Evolutionary conservation across 2,797 vertebrate species (phyloP).

Genomic region (Aldrovandia affinis): DNA sequence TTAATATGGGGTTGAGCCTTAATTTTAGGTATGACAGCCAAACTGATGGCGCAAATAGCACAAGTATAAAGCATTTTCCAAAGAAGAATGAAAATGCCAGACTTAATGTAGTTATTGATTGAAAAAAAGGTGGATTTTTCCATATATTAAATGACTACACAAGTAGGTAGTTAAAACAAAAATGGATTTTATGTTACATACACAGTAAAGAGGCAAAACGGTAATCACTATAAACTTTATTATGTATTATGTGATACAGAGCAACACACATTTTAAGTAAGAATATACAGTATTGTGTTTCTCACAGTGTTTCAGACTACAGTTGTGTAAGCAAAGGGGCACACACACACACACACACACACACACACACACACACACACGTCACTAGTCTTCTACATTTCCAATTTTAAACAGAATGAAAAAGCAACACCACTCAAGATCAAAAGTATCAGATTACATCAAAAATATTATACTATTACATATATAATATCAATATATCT

Average conservation of each 20-base stretch:
- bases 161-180: not conserved
- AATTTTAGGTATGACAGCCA: too few relatives aligned
- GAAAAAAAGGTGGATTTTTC: not conserved
- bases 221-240: not conserved
- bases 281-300: conserved; percentile 9
- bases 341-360: conserved; percentile 13
- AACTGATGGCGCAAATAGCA: too few relatives aligned
- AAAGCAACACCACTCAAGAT: not conserved
- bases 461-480: not conserved
- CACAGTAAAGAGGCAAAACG: not conserved
- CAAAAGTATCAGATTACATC: not conserved
- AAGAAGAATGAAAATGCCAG: too few relatives aligned
- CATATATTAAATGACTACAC: not conserved
- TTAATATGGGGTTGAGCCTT: not conserved
- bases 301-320: conserved; percentile 5
- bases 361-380: conserved; percentile 10
- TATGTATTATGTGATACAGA: not conserved
- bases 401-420: not conserved
- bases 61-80: too few relatives aligned
- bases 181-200: not conserved
- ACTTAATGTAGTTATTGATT: not conserved
- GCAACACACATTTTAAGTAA: not conserved
- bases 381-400: not conserved
- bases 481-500: conserved; percentile 15
- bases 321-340: not conserved